Evolutionary conservation across 2,888 invertebrate genomes (phyloP), one percentile per base, ranked within the genome.

Genomic region (Tinea pellionella): DNA sequence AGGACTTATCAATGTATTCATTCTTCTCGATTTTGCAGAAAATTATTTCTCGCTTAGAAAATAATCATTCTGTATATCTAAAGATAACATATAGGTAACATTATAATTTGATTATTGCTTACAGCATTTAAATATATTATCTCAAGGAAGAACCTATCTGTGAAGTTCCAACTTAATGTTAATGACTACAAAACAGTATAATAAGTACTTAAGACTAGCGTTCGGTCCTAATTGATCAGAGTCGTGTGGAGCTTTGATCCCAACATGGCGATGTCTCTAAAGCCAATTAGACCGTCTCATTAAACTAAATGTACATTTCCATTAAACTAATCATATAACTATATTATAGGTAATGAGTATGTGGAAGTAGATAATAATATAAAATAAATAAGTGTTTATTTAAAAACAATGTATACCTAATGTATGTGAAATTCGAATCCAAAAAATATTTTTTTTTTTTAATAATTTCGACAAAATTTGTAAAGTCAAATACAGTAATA

Each of bases 291-390:
- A 53, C 9, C 53, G 53, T 12, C 53, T 53, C 53, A 53, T 53
- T 53, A 53, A 24, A 53, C 53, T n/a, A 53, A 53, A 53, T 24
- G 53, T 24, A 53, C 53, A 53, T 53, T 53, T 53, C 53, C 53
- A 53, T 53, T 53, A 53, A 9, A 53, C 19, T 53, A 53, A 19
- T 18, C 1, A 47, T 18, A 24, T 24, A 6, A 47, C n/a, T 47
- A 47, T 18, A 47, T 18, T 11, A 47, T 15, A 47, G 3, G 9
- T 18, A 18, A 47, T 18, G 8, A 18, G 15, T 15, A 2, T 47
- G 15, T 47, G 8, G 8, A 47, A 47, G 7, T 47, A 13, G 2
- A 47, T 47, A 47, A 18, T 8, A 15, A 15, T 13, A 18, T 18
- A 2, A 2, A n/a, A n/a, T n/a, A n/a, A n/a, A n/a, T n/a, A n/a